Percentiles rank a stretch among this genome's conserved stretches.
Conservation (phyloP, 2,888 invertebrate genomes). For the Himalopsyche japonica region DNA sequence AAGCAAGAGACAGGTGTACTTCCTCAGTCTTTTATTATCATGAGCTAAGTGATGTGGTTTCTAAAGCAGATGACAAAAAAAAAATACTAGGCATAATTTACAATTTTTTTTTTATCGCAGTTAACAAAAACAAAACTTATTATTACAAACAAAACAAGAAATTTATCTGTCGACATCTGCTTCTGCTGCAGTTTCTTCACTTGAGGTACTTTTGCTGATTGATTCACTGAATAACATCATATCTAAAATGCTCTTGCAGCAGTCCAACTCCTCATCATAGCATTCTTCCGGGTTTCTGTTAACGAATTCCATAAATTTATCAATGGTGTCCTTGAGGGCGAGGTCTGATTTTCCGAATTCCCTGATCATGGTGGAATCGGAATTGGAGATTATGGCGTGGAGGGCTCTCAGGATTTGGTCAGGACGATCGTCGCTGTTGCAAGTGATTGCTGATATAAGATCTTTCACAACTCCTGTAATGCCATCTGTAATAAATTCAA, state of each 20-base stretch:
- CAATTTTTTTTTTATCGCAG: too few relatives aligned
- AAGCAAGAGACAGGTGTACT: too few relatives aligned
- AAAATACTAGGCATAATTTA: too few relatives aligned
- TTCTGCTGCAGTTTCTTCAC: neutral
- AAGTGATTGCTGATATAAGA: neutral
- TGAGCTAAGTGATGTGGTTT: too few relatives aligned
- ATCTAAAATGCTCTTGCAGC: slow-evolving; percentile 43
- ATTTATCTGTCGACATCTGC: neutral
- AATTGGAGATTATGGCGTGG: slow-evolving; percentile 44
- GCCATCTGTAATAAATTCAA: neutral
- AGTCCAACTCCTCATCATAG: slow-evolving; percentile 50
- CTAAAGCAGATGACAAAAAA: too few relatives aligned
- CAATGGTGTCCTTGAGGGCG: slow-evolving; percentile 42
- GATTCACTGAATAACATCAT: slow-evolving; percentile 35
- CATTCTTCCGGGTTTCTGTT: slow-evolving; percentile 7
- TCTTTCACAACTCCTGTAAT: neutral
- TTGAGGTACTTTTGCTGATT: neutral
- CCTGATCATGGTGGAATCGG: slow-evolving; percentile 43
- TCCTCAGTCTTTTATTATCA: too few relatives aligned
- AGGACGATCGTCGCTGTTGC: slow-evolving; percentile 44
- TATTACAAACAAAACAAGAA: neutral
- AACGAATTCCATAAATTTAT: neutral
- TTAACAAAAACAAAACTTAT: neutral
- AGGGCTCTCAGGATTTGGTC: slow-evolving; percentile 51
- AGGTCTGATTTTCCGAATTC: slow-evolving; percentile 46